phyloP scores from a whole-genome alignment of 2,113 vertebrate species.

The Trogon melanurus region DNA sequence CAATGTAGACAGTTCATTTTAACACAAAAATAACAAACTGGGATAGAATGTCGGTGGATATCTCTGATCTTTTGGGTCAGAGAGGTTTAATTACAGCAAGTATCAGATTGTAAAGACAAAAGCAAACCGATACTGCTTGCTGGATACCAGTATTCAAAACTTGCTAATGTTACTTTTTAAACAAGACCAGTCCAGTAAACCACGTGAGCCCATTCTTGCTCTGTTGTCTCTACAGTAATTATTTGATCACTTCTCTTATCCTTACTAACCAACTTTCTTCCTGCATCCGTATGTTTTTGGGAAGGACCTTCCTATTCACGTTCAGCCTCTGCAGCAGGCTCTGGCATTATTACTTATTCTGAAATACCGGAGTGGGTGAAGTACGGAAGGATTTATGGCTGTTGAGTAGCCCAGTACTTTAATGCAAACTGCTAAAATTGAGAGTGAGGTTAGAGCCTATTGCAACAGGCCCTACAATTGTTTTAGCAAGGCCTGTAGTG shows the following conservation, averaged over 20 bases:
- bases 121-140: background rate
- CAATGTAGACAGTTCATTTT: background rate
- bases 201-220: background rate
- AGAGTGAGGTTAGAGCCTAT: background rate
- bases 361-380: background rate
- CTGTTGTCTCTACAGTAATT: background rate
- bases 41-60: background rate
- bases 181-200: background rate
- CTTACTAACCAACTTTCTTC: background rate
- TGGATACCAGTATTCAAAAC: background rate
- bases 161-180: background rate
- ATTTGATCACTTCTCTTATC: background rate
- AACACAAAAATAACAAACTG: background rate
- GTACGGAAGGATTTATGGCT: background rate
- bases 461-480: no score
- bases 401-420: background rate
- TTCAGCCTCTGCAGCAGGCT: background rate
- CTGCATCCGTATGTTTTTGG: background rate
- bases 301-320: background rate
- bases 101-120: conserved; percentile 19
- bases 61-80: conserved; percentile 1
- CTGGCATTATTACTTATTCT: background rate
- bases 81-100: conserved; percentile 28
- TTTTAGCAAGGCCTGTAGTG: no score
- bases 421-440: background rate